A percentile compares a stretch with the other conserved stretches of the same genome.
These are phyloP conservation scores for Xylophagus ater DNA, from an alignment of 2,888 invertebrate genomes.

Conservation along the genomic window DNA sequence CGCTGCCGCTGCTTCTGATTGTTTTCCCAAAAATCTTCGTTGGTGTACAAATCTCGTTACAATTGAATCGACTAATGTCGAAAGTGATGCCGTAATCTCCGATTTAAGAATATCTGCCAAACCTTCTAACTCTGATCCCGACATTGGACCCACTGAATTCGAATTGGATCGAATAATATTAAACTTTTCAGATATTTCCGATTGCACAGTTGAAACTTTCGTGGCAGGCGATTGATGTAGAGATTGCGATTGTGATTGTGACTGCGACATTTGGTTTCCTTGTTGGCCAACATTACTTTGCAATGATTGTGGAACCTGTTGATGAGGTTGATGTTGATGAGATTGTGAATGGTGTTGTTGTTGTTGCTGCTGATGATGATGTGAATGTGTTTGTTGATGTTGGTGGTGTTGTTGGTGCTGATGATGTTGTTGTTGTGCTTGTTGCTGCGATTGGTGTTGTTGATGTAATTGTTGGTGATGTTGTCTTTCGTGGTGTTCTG, in stretches of 20 bases:
- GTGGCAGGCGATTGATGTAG: slow-evolving; percentile 31
- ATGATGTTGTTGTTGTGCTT: slow-evolving; percentile 45
- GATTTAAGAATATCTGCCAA: slow-evolving; percentile 84
- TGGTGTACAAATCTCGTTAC: slow-evolving; percentile 76
- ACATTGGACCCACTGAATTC: slow-evolving; percentile 53
- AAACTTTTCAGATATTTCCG: slow-evolving; percentile 66
- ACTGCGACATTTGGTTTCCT: slow-evolving; percentile 24
- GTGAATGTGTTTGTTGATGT: slow-evolving; percentile 42
- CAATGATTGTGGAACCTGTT: slow-evolving; percentile 31
- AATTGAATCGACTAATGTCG: slow-evolving; percentile 78
- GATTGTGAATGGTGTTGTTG: slow-evolving; percentile 35
- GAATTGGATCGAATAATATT: slow-evolving; percentile 62
- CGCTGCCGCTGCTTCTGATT: slow-evolving; percentile 64
- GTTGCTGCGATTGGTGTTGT: slow-evolving; percentile 42
- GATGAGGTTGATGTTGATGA: slow-evolving; percentile 25
- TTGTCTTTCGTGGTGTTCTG: slow-evolving; percentile 46
- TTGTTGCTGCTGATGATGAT: slow-evolving; percentile 35
- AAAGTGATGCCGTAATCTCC: slow-evolving; percentile 75
- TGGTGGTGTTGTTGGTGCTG: slow-evolving; percentile 44
- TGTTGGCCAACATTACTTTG: slow-evolving; percentile 23
- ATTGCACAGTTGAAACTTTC: slow-evolving; percentile 42
- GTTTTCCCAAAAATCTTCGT: slow-evolving; percentile 61
- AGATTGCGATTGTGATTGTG: slow-evolving; percentile 18
- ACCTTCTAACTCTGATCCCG: slow-evolving; percentile 73
- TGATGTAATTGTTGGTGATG: slow-evolving; percentile 40